phyloP scores from a whole-genome alignment of 2,113 vertebrate species.

The Promerops cafer region DNA sequence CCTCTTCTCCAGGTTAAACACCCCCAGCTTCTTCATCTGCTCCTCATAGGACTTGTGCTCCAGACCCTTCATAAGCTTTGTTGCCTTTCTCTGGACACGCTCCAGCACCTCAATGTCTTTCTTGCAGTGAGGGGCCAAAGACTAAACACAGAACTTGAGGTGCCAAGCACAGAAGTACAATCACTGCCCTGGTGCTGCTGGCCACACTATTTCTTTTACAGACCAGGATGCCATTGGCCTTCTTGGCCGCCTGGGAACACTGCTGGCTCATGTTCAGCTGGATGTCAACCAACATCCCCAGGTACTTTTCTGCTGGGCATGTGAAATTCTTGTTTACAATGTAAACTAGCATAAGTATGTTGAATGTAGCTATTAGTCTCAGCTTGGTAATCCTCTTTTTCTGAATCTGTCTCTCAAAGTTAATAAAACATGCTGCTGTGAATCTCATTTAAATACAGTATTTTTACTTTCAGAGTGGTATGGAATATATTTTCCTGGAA shows the following conservation, averaged over 20 bases:
- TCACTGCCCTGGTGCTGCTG: background rate
- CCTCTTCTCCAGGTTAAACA: background rate
- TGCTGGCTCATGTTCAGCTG: background rate
- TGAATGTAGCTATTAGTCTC: background rate
- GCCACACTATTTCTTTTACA: background rate
- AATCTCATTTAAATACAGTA: background rate
- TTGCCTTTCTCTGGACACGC: fast-evolving
- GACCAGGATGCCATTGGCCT: background rate
- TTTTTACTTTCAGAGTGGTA: background rate
- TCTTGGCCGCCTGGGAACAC: background rate
- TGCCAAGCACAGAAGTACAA: fast-evolving
- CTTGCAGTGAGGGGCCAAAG: background rate
- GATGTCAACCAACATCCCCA: background rate
- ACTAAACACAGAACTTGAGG: background rate
- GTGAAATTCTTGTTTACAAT: background rate
- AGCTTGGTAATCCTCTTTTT: background rate
- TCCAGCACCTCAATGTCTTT: background rate
- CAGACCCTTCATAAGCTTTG: background rate
- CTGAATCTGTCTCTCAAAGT: background rate
- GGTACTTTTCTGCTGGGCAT: background rate
- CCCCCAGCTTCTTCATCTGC: background rate
- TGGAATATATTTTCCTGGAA: background rate
- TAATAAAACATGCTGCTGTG: background rate
- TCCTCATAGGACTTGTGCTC: background rate
- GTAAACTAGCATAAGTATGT: background rate